These are phyloP conservation scores for Thaleichthys pacificus DNA, from an alignment of 2,797 vertebrate species.

Conservation along the genomic window DNA sequence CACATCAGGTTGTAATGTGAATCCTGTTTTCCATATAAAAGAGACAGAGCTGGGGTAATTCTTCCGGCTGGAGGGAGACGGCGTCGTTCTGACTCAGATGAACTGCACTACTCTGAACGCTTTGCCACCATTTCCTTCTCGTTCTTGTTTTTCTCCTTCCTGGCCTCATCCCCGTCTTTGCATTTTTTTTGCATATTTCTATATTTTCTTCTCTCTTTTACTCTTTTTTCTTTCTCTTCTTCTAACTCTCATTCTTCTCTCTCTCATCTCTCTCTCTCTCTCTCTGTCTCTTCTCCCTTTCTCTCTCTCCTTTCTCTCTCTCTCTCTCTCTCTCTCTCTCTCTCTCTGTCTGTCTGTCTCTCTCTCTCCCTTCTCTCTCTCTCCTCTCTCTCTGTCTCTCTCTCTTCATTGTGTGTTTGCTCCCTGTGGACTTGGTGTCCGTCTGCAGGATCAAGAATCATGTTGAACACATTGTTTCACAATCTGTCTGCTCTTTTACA, in stretches of 20 bases:
- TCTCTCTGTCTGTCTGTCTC: too few species aligned
- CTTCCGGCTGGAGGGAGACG: constrained; percentile 48
- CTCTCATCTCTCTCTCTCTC: neutral
- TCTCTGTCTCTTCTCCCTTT: too few species aligned
- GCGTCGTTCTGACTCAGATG: constrained; percentile 14
- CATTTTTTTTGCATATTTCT: too few species aligned
- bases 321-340: too few species aligned
- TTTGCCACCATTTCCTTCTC: neutral
- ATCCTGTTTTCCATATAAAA: constrained; percentile 66
- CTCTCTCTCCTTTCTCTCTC: too few species aligned
- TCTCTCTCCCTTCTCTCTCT: neutral
- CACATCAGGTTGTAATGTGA: constrained; percentile 69
- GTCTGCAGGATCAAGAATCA: constrained; percentile 25
- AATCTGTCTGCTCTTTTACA: constrained; percentile 27
- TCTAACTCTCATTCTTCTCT: neutral
- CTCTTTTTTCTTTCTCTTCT: too few species aligned
- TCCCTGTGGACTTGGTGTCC: neutral
- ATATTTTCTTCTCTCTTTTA: neutral
- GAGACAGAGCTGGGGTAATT: constrained; percentile 55
- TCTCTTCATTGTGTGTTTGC: neutral
- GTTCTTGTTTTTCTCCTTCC: neutral
- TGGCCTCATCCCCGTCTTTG: neutral
- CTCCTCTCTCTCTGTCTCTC: constrained; percentile 1
- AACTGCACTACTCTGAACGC: neutral
- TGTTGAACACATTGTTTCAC: constrained; percentile 40